These are phyloP conservation scores for Zosterops hypoxanthus DNA, from an alignment of 2,113 vertebrate genomes.

Conservation along the genomic window DNA sequence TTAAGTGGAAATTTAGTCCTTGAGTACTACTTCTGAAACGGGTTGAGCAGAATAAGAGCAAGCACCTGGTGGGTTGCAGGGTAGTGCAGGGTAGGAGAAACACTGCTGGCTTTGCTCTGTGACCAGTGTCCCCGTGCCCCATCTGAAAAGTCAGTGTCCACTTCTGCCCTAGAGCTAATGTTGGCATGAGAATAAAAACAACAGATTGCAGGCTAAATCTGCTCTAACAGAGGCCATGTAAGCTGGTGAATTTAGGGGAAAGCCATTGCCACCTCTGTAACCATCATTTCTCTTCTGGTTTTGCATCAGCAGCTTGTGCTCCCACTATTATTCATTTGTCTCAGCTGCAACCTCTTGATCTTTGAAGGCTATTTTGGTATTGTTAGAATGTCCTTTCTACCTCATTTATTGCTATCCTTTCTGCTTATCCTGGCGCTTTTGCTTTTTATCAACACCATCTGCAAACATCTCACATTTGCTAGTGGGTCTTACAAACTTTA, in stretches of 20 bases:
- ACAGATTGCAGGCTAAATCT: neutral
- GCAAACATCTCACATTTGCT: neutral
- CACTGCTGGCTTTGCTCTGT: neutral
- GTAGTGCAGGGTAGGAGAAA: neutral
- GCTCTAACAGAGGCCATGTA: neutral
- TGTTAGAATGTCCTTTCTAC: neutral
- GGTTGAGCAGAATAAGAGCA: neutral
- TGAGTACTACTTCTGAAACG: neutral
- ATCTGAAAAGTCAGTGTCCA: neutral
- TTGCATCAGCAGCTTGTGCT: neutral
- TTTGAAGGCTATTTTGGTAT: neutral
- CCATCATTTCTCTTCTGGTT: neutral
- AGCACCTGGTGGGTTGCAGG: neutral
- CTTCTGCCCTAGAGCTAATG: neutral
- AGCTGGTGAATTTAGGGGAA: neutral
- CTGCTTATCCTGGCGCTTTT: neutral
- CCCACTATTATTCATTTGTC: neutral
- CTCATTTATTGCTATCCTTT: neutral
- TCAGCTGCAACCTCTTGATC: neutral
- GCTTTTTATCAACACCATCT: neutral
- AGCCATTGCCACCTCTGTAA: neutral
- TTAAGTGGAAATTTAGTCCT: slow-evolving; percentile 29
- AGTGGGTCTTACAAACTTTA: neutral
- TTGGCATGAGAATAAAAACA: neutral
- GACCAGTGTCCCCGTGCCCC: accelerated